Evolutionary conservation across 2,113 vertebrate species (phyloP).

Genomic region (Chionis minor): DNA sequence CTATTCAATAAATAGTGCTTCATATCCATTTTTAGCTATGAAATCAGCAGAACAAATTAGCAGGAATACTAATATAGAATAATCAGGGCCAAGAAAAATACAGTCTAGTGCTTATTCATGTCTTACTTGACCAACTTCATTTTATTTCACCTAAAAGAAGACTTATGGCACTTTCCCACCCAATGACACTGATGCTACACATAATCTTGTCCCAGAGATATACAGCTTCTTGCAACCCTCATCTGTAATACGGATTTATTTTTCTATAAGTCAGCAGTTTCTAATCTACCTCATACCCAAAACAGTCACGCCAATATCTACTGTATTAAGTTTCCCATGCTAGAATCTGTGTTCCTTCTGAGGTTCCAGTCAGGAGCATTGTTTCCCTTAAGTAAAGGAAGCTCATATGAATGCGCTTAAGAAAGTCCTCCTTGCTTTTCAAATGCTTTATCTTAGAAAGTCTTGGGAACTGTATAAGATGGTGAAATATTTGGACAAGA

Average conservation of each 20-base stretch:
- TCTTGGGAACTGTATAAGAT: not conserved
- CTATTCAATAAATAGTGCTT: not conserved
- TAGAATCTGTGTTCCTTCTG: not conserved
- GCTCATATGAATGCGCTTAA: not conserved
- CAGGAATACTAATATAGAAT: not conserved
- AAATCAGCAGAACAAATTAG: constrained; percentile 11
- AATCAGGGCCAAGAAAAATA: not conserved
- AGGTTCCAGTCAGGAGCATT: not conserved
- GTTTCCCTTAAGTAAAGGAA: not conserved
- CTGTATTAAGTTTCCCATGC: not conserved
- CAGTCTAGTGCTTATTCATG: not conserved
- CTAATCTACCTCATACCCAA: not conserved
- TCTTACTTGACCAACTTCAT: not conserved
- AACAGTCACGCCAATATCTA: not conserved
- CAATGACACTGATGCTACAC: not conserved
- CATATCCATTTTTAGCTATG: not conserved
- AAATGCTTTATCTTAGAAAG: not conserved
- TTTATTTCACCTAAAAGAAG: not conserved
- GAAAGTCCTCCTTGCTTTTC: not conserved
- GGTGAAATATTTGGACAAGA: not conserved
- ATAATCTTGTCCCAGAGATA: not conserved
- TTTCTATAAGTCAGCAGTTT: not conserved
- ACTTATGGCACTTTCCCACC: not conserved
- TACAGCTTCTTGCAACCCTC: not conserved
- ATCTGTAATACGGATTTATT: not conserved